Evolutionary conservation across 2,797 vertebrate species (phyloP).

Genomic region (Emydoidea blandingii): DNA sequence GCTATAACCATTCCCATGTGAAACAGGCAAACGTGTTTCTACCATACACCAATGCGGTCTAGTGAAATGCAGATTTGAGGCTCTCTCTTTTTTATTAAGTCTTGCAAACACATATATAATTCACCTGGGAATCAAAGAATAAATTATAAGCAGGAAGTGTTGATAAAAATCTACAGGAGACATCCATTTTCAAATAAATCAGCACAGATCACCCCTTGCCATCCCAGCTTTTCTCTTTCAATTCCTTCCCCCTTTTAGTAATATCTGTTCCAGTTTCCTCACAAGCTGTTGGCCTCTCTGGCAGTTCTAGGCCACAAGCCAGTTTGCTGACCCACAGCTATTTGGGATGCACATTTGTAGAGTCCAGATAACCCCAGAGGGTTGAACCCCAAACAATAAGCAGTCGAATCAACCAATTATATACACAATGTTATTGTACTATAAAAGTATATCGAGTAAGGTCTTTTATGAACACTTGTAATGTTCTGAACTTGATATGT

Average conservation of each 20-base stretch:
- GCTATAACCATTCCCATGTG: slow-evolving; percentile 55
- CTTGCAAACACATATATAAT: not conserved
- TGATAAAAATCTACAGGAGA: slow-evolving; percentile 7
- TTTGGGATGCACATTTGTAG: slow-evolving; percentile 17
- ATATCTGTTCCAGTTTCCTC: not conserved
- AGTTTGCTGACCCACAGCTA: not conserved
- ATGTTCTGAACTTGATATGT: not conserved
- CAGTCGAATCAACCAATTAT: not conserved
- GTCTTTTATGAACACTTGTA: not conserved
- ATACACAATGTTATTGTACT: not conserved
- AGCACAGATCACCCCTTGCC: not conserved
- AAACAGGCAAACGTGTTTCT: slow-evolving; percentile 47
- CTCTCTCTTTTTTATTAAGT: slow-evolving; percentile 9
- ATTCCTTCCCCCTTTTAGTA: not conserved
- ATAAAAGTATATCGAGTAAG: not conserved
- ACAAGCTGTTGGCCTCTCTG: not conserved
- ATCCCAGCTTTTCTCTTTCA: slow-evolving; percentile 2
- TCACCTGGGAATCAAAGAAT: not conserved
- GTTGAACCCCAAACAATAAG: not conserved
- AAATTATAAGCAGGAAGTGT: slow-evolving; percentile 30
- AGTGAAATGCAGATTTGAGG: slow-evolving; percentile 7
- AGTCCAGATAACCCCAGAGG: not conserved
- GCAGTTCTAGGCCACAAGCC: not conserved
- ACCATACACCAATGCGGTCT: slow-evolving; percentile 23
- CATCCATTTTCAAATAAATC: not conserved